phyloP scores from a whole-genome alignment of 2,797 vertebrate genomes.

The Sarcoramphus papa region DNA sequence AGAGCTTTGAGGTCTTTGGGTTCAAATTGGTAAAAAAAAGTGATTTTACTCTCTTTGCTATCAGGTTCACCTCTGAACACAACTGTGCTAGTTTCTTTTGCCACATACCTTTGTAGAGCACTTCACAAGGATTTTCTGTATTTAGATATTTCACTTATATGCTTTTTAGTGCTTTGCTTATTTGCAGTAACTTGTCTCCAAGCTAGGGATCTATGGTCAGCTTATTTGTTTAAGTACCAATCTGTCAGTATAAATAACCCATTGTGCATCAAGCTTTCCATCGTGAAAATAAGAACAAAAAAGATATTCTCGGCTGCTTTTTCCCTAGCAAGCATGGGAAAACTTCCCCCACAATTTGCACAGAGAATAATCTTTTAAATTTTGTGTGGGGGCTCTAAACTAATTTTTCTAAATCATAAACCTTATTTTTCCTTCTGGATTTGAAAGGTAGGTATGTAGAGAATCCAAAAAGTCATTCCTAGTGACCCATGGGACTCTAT shows the following conservation, averaged over 20 bases:
- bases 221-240: conserved; percentile 16
- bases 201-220: neutral
- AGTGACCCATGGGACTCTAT: neutral
- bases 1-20: neutral
- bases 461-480: neutral
- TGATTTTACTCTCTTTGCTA: neutral
- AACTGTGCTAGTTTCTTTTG: neutral
- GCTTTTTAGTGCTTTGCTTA: neutral
- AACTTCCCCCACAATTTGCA: neutral
- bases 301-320: neutral
- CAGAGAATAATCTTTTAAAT: neutral
- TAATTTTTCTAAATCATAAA: neutral
- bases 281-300: neutral
- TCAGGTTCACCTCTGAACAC: neutral
- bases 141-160: neutral
- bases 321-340: neutral
- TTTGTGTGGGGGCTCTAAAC: neutral
- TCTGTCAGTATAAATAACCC: neutral
- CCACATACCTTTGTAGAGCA: neutral
- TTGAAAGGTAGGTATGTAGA: neutral
- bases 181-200: neutral
- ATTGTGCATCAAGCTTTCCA: neutral
- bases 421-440: neutral
- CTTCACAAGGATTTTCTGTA: neutral
- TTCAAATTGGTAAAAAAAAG: neutral